phyloP scores from a whole-genome alignment of 2,113 vertebrate genomes.

The Asarcornis scutulata region DNA sequence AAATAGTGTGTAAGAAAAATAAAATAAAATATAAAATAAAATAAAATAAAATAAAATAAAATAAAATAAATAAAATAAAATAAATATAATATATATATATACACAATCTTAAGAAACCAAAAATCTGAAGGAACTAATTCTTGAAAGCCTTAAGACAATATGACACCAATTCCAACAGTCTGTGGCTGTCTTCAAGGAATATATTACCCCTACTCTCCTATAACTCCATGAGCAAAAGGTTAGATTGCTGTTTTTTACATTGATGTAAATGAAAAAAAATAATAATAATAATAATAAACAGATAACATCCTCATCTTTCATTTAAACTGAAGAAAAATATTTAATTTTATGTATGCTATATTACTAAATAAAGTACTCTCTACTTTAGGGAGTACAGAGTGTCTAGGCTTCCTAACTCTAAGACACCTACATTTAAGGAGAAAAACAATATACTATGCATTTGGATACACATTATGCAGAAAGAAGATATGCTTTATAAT shows the following conservation, averaged over 20 bases:
- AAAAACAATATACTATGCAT: accelerated
- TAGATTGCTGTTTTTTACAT: background rate
- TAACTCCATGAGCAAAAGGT: background rate
- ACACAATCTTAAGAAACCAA: background rate
- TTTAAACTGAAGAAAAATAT: background rate
- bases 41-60: no score
- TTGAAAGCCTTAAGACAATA: background rate
- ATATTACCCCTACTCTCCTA: background rate
- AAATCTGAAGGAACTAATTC: background rate
- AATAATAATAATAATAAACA: no score
- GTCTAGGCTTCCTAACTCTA: background rate
- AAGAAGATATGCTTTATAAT: background rate
- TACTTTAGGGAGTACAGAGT: background rate
- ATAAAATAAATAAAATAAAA: no score
- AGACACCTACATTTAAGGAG: background rate
- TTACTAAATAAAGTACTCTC: background rate
- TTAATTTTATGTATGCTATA: background rate
- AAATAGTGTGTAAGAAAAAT: background rate
- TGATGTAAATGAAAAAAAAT: background rate
- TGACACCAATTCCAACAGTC: accelerated
- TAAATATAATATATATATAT: no score
- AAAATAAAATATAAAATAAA: no score
- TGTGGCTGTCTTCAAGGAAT: background rate
- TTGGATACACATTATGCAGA: background rate
- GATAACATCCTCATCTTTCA: background rate